Percentiles rank a stretch among this genome's conserved stretches.
phyloP scores from a whole-genome alignment of 2,888 invertebrate genomes.

The Polyommatus iphigenia region DNA sequence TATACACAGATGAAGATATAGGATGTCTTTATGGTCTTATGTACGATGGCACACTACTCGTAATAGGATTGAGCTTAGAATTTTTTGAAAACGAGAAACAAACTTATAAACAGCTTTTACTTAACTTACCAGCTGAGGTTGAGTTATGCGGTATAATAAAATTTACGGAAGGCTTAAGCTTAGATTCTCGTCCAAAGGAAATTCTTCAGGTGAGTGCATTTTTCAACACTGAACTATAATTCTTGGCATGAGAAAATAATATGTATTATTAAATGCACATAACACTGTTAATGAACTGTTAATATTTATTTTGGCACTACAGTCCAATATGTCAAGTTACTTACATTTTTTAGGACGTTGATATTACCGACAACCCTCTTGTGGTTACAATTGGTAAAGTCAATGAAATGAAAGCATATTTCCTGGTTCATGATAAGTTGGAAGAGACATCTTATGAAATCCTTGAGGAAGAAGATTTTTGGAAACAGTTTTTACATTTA shows the following conservation, averaged over 20 bases:
- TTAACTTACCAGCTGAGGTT: constrained; percentile 87
- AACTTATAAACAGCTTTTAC: constrained; percentile 75
- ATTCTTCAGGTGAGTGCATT: constrained; percentile 69
- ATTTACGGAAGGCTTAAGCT: constrained; percentile 81
- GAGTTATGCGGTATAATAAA: constrained; percentile 88
- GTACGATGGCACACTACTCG: constrained; percentile 84
- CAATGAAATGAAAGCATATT: constrained; percentile 82
- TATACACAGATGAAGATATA: constrained; percentile 80
- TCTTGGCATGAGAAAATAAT: not conserved
- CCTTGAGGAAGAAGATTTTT: constrained; percentile 82
- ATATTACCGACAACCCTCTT: constrained; percentile 90
- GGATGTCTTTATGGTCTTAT: constrained; percentile 89
- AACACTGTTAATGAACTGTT: not conserved
- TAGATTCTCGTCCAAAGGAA: constrained; percentile 82
- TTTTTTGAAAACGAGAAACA: constrained; percentile 78
- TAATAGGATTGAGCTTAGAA: constrained; percentile 85
- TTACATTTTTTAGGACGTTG: constrained; percentile 78
- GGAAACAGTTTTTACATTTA: constrained; percentile 85
- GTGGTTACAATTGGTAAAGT: constrained; percentile 79
- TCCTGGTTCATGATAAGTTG: constrained; percentile 86
- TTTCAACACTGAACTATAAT: not conserved
- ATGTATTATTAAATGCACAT: no score
- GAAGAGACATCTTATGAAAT: constrained; percentile 83
- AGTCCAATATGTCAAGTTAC: not conserved
- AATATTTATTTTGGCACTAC: not conserved